Evolutionary conservation across 2,797 vertebrate genomes (phyloP).

Genomic region (Eupleurogrammus muticus): DNA sequence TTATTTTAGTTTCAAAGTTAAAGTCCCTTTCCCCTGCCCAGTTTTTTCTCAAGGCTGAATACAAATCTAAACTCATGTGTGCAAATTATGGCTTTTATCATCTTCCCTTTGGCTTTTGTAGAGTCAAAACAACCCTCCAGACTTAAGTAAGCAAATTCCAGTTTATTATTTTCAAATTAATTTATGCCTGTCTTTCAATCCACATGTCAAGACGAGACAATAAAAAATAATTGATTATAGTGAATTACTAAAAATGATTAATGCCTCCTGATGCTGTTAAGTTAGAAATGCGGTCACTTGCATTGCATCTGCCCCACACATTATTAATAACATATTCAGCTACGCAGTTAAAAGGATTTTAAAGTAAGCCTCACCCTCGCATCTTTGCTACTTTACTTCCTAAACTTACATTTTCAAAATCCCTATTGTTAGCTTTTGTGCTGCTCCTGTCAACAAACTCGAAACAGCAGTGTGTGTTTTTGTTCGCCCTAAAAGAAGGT

Average conservation of each 20-base stretch:
- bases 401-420: background rate
- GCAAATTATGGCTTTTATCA: background rate
- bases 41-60: constrained; percentile 8
- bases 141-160: too few relatives aligned
- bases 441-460: constrained; percentile 16
- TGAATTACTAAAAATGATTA: background rate
- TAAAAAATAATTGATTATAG: background rate
- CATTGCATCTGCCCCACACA: background rate
- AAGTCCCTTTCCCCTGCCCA: background rate
- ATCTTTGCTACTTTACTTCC: background rate
- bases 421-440: background rate
- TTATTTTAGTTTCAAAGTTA: constrained; percentile 1
- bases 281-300: background rate
- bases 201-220: background rate
- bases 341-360: too few relatives aligned
- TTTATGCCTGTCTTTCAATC: too few relatives aligned
- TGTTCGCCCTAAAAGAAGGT: background rate
- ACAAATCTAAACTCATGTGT: background rate
- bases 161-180: too few relatives aligned
- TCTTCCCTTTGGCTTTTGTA: background rate
- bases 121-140: background rate
- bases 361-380: background rate
- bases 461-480: constrained; percentile 18
- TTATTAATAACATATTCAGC: background rate
- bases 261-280: background rate